Evolutionary conservation across 2,888 invertebrate genomes (phyloP).

Genomic region (Xestia xanthographa): DNA sequence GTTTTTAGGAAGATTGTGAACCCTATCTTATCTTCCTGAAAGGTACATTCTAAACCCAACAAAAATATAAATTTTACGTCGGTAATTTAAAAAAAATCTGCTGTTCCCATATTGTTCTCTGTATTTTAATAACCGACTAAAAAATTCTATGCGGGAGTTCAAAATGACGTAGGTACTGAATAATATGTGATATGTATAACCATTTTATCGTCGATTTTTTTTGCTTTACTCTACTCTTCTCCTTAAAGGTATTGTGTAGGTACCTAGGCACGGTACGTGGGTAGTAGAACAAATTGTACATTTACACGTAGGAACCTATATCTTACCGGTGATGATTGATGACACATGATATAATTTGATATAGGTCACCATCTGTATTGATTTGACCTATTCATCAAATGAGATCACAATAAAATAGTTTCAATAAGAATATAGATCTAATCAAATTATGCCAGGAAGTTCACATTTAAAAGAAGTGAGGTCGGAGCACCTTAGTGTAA

Average conservation of each 20-base stretch:
- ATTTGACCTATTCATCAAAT: conserved; percentile 42
- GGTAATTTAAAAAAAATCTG: too few relatives aligned
- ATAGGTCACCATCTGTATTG: conserved; percentile 29
- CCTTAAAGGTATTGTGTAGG: neutral
- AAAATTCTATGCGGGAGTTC: too few relatives aligned
- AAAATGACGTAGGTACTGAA: too few relatives aligned
- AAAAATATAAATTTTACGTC: too few relatives aligned
- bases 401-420: conserved; percentile 19
- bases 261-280: neutral
- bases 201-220: neutral
- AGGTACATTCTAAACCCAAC: too few relatives aligned
- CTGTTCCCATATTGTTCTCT: too few relatives aligned
- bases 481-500: conserved; percentile 77
- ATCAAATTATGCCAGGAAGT: conserved; percentile 74
- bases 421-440: conserved; percentile 7
- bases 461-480: conserved; percentile 76
- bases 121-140: too few relatives aligned
- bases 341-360: conserved; percentile 18
- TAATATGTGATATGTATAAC: too few relatives aligned
- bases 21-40: too few relatives aligned
- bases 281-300: conserved; percentile 5
- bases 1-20: too few relatives aligned
- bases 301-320: neutral
- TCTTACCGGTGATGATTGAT: conserved; percentile 1
- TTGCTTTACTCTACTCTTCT: neutral